Percentiles rank a stretch among this genome's conserved stretches.
Evolutionary conservation across 2,888 invertebrate genomes (phyloP).

Genomic region (Zootermopsis nevadensis): DNA sequence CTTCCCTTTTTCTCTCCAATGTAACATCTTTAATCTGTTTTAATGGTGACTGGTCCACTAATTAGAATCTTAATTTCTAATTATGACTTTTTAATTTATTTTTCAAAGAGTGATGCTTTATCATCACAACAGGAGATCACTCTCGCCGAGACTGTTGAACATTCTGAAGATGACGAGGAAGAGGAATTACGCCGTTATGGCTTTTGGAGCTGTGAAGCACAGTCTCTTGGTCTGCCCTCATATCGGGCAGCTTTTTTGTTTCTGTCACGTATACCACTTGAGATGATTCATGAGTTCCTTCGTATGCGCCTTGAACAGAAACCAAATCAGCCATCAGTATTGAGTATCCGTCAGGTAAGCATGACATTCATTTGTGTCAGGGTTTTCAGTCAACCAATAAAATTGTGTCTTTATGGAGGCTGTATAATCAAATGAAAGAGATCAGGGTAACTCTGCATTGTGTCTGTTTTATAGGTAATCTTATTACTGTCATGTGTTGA

Average conservation of each 20-base stretch:
- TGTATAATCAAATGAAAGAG: not conserved
- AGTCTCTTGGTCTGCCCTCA: slow-evolving; percentile 83
- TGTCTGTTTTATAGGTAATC: too few relatives aligned
- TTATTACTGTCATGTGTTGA: not conserved
- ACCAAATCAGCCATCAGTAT: slow-evolving; percentile 84
- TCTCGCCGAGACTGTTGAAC: not conserved
- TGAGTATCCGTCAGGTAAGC: slow-evolving; percentile 83
- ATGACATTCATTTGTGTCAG: too few relatives aligned
- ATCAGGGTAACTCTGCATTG: not conserved
- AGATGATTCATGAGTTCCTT: slow-evolving; percentile 93
- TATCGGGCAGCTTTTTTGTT: slow-evolving; percentile 87
- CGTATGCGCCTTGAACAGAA: slow-evolving; percentile 85
- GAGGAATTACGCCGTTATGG: slow-evolving; percentile 74
- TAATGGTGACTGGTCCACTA: too few relatives aligned
- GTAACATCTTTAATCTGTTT: too few relatives aligned
- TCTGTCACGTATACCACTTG: slow-evolving; percentile 85
- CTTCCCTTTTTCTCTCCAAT: too few relatives aligned
- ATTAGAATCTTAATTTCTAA: too few relatives aligned
- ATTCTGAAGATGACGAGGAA: slow-evolving; percentile 60
- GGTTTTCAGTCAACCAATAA: too few relatives aligned
- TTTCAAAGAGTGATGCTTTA: not conserved
- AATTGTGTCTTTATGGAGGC: not conserved
- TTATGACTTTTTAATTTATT: too few relatives aligned
- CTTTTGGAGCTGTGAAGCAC: slow-evolving; percentile 80
- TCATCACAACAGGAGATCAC: not conserved